These are phyloP conservation scores for Struthio camelus DNA, from an alignment of 2,113 vertebrate species.

Conservation along the genomic window DNA sequence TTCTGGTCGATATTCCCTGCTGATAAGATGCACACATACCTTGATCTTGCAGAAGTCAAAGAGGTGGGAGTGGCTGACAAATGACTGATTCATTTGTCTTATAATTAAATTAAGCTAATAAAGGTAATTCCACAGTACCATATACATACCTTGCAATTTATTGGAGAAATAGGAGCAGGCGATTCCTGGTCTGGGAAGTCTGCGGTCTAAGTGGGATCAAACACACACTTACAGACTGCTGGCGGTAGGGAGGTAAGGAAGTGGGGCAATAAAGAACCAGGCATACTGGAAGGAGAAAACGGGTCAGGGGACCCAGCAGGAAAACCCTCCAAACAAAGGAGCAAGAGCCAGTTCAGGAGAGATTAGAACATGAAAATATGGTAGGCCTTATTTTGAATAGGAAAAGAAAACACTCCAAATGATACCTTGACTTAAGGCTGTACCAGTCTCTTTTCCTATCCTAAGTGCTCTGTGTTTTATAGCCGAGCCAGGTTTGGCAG, in stretches of 20 bases:
- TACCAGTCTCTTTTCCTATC: neutral
- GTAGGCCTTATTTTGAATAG: neutral
- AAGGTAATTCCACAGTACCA: neutral
- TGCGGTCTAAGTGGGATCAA: neutral
- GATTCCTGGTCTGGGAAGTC: neutral
- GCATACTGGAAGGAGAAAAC: neutral
- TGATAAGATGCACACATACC: neutral
- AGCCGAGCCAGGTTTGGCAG: neutral
- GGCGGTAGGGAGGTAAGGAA: neutral
- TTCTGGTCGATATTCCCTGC: neutral
- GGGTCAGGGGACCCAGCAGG: neutral
- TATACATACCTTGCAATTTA: neutral
- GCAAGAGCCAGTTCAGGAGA: neutral
- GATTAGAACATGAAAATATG: neutral
- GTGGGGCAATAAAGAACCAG: slow-evolving; percentile 13
- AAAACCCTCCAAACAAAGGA: neutral
- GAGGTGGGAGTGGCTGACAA: neutral
- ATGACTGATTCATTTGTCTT: neutral
- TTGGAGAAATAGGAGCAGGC: slow-evolving; percentile 9
- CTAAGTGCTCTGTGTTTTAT: neutral
- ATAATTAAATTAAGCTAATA: neutral
- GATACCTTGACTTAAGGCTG: neutral
- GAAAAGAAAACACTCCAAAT: neutral
- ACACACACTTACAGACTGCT: slow-evolving; percentile 9
- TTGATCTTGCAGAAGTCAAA: neutral